Percentiles rank a stretch among this genome's conserved stretches.
These are phyloP conservation scores for Actinernus sp. DNA, from an alignment of 92 coral and sea anemone genomes.

Conservation along the genomic window DNA sequence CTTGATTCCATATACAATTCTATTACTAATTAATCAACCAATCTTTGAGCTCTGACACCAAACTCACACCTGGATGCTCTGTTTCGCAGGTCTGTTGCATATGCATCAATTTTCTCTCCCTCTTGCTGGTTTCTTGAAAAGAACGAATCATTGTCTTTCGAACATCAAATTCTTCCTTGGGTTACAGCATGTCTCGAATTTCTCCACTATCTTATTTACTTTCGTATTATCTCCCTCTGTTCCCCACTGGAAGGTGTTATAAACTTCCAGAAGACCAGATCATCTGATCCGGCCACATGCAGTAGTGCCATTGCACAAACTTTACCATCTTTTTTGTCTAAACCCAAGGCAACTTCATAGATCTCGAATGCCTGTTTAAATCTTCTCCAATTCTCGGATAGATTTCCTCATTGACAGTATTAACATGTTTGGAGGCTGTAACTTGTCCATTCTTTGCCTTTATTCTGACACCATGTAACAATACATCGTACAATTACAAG, in stretches of 20 bases:
- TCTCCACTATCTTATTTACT: constrained; percentile 5
- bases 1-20: constrained; percentile 38
- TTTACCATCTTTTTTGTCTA: constrained; percentile 34
- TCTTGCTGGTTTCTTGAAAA: constrained; percentile 23
- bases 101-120: constrained; percentile 34
- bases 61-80: constrained; percentile 40
- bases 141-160: constrained; percentile 40
- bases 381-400: constrained; percentile 48
- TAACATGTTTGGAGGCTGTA: constrained; percentile 8
- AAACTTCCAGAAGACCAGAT: constrained; percentile 40
- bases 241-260: constrained; percentile 26
- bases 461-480: constrained; percentile 11
- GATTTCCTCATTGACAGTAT: too few relatives aligned
- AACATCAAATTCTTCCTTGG: constrained; percentile 36
- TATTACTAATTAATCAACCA: constrained; percentile 27
- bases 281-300: constrained; percentile 47
- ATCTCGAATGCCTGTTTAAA: constrained; percentile 53
- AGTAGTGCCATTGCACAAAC: constrained; percentile 42
- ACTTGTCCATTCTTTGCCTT: neutral
- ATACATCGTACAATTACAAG: neutral
- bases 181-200: constrained; percentile 21
- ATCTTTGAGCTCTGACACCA: constrained; percentile 21
- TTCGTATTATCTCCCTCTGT: constrained; percentile 9
- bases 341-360: constrained; percentile 33
- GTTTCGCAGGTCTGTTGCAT: constrained; percentile 35